Base-by-base conservation (phyloP, 2,113 vertebrate genomes). In the Junco hyemalis region DNA sequence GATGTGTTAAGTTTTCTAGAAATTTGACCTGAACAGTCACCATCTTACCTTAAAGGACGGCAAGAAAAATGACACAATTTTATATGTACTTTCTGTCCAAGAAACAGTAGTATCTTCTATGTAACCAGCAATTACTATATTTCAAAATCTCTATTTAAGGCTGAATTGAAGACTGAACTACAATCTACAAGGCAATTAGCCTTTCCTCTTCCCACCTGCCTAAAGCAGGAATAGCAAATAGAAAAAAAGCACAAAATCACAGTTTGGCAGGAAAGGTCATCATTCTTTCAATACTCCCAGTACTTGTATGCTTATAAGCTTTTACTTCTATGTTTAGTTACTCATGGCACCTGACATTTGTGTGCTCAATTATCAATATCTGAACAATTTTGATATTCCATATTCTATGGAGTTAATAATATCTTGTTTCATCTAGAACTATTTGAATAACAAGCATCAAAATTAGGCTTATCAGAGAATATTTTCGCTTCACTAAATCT, bases 281-380 rank as follows among this genome's bases (percentile, higher is more conserved):
- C 3, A n/a, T 36, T 33, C 4, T 51, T 77, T 25, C 19, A 14
- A 15, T 50, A 59, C 11, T 50, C 25, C 8, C 38, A 73, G 9
- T 31, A 60, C 5, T 56, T 40, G 8, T n/a, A 44, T 12, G 4
- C 5, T 68, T 50, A 51, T 21, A 56, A 64, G 5, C 1, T 81
- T 72, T 60, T 60, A 50, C 6, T 71, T 48, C 45, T 33, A 0
- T 26, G 4, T 33, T 80, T 63, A 59, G 14, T 40, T 31, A 35
- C 16, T 38, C 21, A 11, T 19, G 10, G 8, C 44, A 80, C 12
- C 13, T 71, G 44, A 50, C 11, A 40, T 50, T 66, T 81, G 4
- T 81, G 71, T 53, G 21, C 33, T 35, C 0, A 0, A 8, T 56
- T 22, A 53, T 57, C 8, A 57, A 29, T 42, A 66, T 16, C 24